Conservation (phyloP, 1,140 invertebrate species). For the Anastrepha ludens region DNA sequence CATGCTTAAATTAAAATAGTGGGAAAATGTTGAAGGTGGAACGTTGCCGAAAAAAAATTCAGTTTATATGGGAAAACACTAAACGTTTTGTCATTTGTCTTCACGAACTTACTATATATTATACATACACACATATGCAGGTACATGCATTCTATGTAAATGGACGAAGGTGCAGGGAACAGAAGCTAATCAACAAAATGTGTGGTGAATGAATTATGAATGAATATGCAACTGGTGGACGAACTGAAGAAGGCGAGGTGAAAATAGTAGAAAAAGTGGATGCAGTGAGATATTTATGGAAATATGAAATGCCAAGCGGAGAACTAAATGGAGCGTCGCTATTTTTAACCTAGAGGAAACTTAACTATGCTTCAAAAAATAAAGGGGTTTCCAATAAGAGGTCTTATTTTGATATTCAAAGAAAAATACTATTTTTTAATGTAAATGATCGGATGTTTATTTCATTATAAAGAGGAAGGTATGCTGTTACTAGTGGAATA, state of each 20-base stretch:
- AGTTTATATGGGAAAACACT: neutral
- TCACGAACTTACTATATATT: neutral
- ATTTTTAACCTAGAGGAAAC: neutral
- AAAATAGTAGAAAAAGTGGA: neutral
- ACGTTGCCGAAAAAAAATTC: neutral
- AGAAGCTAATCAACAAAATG: neutral
- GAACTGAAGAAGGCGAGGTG: neutral
- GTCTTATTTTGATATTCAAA: no score
- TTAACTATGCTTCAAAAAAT: no score
- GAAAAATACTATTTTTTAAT: no score
- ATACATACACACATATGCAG: neutral
- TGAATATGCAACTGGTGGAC: slow-evolving; percentile 40
- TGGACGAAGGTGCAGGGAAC: neutral
- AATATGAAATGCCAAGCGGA: neutral
- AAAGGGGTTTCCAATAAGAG: no score
- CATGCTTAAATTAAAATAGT: neutral
- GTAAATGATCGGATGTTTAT: no score
- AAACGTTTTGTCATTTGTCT: neutral
- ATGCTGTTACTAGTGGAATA: no score
- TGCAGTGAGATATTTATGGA: neutral
- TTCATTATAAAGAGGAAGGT: no score
- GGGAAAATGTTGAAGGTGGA: slow-evolving; percentile 5
- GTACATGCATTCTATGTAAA: neutral
- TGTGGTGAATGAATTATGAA: slow-evolving; percentile 45
- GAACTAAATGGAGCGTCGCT: neutral